phyloP scores from a whole-genome alignment of 2,113 vertebrate genomes.

The Leptodactylus fuscus region DNA sequence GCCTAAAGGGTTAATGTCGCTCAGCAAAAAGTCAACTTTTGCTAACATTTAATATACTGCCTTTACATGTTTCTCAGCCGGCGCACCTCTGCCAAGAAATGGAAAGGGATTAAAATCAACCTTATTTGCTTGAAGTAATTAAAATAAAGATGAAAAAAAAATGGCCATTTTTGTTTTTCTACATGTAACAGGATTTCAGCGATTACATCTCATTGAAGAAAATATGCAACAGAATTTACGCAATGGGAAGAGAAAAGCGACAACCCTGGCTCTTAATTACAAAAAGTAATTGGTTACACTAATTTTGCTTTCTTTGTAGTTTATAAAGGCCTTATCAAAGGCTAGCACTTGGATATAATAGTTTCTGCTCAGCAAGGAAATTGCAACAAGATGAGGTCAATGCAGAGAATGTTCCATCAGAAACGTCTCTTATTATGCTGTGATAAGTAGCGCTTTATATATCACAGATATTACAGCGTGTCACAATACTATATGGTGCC shows the following conservation, averaged over 20 bases:
- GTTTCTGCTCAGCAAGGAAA: constrained; percentile 9
- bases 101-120: background rate
- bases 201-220: constrained; percentile 27
- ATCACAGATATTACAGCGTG: background rate
- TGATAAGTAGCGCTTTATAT: background rate
- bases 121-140: constrained; percentile 7
- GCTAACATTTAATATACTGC: background rate
- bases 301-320: constrained; percentile 28
- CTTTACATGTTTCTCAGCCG: background rate
- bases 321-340: constrained; percentile 33
- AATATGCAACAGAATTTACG: background rate
- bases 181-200: background rate
- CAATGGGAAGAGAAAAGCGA: background rate
- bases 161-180: background rate
- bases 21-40: background rate
- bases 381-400: constrained; percentile 7
- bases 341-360: constrained; percentile 46
- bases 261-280: constrained; percentile 38
- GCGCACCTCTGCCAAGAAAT: background rate
- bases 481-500: background rate
- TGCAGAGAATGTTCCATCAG: background rate
- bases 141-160: background rate
- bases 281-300: constrained; percentile 50
- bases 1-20: background rate
- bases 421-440: background rate